Conservation (phyloP, 2,113 vertebrate species). For the Peucedramus taeniatus region DNA sequence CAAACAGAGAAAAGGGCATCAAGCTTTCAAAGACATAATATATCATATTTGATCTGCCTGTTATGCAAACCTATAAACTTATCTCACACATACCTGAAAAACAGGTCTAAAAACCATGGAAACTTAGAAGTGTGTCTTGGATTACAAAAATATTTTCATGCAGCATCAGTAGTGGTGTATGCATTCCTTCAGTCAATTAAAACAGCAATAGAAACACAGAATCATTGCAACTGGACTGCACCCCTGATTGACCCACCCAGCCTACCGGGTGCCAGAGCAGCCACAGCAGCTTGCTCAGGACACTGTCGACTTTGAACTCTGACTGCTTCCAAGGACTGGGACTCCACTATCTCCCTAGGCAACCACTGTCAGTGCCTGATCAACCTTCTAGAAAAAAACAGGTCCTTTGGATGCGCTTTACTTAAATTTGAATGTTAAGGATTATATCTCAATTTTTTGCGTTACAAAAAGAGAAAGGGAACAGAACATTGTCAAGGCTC, state of each 20-base stretch:
- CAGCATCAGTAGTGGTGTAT: neutral
- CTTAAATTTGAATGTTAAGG: neutral
- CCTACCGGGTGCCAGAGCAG: rapidly evolving
- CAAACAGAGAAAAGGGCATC: neutral
- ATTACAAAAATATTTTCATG: neutral
- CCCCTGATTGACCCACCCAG: neutral
- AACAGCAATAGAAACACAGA: neutral
- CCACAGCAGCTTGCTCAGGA: neutral
- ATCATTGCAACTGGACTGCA: too few relatives aligned
- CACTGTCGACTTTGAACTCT: neutral
- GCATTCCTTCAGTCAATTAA: neutral
- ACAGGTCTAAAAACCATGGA: neutral
- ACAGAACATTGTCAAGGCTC: neutral
- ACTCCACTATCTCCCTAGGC: neutral
- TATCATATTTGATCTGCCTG: neutral
- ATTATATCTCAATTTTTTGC: neutral
- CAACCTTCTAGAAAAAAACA: neutral
- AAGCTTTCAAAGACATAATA: neutral
- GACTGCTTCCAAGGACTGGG: neutral
- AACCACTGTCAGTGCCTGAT: neutral
- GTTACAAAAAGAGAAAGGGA: neutral
- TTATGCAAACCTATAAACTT: neutral
- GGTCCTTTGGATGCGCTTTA: neutral
- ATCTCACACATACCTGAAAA: neutral
- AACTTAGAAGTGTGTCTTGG: neutral